These are phyloP conservation scores for Mus spretus DNA, from an alignment of 2,797 vertebrate species.

Conservation along the genomic window DNA sequence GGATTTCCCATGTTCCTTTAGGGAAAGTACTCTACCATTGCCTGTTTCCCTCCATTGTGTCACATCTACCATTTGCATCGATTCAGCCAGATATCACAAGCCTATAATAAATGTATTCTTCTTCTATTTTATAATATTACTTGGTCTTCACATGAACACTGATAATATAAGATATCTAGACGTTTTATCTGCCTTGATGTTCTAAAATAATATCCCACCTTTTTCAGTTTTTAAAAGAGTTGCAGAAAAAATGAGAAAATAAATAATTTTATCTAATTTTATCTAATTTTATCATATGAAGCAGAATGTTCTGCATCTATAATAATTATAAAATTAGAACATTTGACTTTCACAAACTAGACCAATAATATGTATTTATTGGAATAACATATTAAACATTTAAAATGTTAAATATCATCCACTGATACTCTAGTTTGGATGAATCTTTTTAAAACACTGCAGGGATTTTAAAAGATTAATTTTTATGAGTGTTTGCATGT, in stretches of 20 bases:
- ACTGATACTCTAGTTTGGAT: conserved; percentile 46
- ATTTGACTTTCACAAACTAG: conserved; percentile 2
- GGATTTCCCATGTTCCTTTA: not conserved
- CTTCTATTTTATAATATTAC: not conserved
- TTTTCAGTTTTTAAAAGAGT: not conserved
- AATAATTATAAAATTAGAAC: conserved; percentile 33
- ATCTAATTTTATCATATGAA: conserved; percentile 53
- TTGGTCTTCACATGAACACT: not conserved
- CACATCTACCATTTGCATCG: not conserved
- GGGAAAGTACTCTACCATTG: not conserved
- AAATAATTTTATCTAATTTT: conserved; percentile 5
- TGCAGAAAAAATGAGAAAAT: conserved; percentile 40
- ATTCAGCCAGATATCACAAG: not conserved
- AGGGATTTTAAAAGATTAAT: not conserved
- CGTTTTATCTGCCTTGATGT: conserved; percentile 8
- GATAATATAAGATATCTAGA: not conserved
- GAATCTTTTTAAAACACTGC: not conserved
- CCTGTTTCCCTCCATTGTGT: not conserved
- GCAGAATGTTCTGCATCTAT: not conserved
- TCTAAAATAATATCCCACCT: not conserved
- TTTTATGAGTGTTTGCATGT: not conserved
- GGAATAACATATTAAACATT: conserved; percentile 21
- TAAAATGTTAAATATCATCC: conserved; percentile 56
- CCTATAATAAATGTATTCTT: not conserved
- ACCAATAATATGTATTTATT: conserved; percentile 42